Percentiles rank a stretch among this genome's conserved stretches.
Evolutionary conservation across 2,113 vertebrate species (phyloP).

Genomic region (Cebus imitator): DNA sequence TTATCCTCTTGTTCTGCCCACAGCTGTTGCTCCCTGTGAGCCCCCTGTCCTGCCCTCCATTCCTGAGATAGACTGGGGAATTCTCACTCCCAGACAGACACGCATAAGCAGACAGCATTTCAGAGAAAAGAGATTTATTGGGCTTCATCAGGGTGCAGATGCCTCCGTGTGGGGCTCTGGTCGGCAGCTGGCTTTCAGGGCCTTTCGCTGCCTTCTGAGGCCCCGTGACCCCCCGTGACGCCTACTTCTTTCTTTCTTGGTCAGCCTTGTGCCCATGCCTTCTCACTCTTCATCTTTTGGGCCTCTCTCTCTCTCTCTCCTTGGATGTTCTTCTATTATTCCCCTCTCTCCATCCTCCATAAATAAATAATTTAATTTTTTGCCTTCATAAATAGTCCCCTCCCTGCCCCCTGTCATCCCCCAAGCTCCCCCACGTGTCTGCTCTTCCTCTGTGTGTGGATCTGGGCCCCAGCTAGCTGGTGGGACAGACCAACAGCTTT

Average conservation of each 20-base stretch:
- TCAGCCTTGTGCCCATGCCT: neutral
- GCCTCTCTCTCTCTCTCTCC: neutral
- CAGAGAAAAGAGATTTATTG: slow-evolving; percentile 74
- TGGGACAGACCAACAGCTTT: neutral
- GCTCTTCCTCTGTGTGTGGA: neutral
- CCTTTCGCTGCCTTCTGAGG: neutral
- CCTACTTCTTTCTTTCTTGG: neutral
- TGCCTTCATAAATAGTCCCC: slow-evolving; percentile 69
- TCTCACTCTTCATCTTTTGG: neutral
- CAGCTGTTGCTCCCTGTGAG: neutral
- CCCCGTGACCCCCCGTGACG: neutral
- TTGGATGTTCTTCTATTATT: neutral
- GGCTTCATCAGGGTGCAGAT: neutral
- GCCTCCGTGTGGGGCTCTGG: neutral
- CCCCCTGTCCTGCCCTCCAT: neutral
- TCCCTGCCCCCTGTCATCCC: neutral
- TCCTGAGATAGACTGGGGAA: neutral
- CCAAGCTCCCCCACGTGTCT: neutral
- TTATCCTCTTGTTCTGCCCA: neutral
- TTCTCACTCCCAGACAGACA: neutral
- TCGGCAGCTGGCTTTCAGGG: neutral
- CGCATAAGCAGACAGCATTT: neutral
- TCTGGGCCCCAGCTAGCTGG: neutral
- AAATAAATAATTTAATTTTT: slow-evolving; percentile 78
- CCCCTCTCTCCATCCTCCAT: slow-evolving; percentile 37